These are phyloP conservation scores for Morpho achilles DNA, from an alignment of 2,888 invertebrate species.

Conservation along the genomic window DNA sequence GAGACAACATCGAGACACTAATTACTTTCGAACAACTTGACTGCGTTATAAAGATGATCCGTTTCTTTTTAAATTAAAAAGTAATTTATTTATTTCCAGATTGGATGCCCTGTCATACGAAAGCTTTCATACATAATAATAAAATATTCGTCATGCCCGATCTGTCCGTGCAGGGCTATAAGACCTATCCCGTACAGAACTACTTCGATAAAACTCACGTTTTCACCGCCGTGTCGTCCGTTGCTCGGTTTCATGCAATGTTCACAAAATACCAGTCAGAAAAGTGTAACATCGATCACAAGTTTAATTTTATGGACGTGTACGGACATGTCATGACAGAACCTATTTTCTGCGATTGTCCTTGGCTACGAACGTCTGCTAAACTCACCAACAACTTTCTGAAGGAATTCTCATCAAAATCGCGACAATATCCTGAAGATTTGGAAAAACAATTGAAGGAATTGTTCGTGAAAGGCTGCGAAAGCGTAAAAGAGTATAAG, in stretches of 20 bases:
- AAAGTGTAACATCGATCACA: constrained; percentile 25
- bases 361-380: constrained; percentile 49
- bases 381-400: constrained; percentile 49
- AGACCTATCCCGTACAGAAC: constrained; percentile 32
- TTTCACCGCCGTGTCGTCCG: constrained; percentile 35
- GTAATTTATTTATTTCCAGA: constrained; percentile 34
- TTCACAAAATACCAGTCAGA: constrained; percentile 49
- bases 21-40: no score
- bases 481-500: constrained; percentile 38
- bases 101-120: constrained; percentile 46
- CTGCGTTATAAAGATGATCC: background rate
- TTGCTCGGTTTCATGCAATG: constrained; percentile 61
- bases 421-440: constrained; percentile 29
- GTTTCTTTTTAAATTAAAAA: constrained; percentile 6
- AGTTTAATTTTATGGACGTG: constrained; percentile 41
- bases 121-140: constrained; percentile 48
- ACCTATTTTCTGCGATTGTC: constrained; percentile 43
- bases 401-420: constrained; percentile 44
- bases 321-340: constrained; percentile 42
- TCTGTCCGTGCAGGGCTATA: constrained; percentile 47
- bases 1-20: no score
- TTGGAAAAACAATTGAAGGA: constrained; percentile 40
- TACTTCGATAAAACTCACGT: constrained; percentile 47
- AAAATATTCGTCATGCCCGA: constrained; percentile 59
- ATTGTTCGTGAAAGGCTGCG: constrained; percentile 44